phyloP scores from a whole-genome alignment of 2,888 invertebrate genomes.

The Ethmia dodecea region DNA sequence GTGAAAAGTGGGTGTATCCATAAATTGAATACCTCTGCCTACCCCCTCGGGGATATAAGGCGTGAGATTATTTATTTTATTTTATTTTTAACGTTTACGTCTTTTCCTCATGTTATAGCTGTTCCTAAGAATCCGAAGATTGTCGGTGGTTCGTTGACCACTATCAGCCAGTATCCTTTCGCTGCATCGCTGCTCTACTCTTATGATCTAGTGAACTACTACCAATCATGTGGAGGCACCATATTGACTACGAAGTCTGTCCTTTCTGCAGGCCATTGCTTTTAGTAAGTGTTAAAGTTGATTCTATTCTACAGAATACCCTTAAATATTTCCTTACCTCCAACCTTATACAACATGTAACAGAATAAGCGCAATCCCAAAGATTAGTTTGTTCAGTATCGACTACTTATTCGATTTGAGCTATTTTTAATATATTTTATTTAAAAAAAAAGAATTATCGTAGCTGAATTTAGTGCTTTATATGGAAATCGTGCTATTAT shows the following conservation, averaged over 20 bases:
- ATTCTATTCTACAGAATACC: background rate
- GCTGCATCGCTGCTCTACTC: conserved; percentile 27
- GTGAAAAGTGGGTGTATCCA: too few species aligned
- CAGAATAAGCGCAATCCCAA: too few species aligned
- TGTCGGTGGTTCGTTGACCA: conserved; percentile 33
- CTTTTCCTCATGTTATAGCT: conserved; percentile 22
- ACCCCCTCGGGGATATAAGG: too few species aligned
- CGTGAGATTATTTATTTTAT: background rate
- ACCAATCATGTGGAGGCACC: conserved; percentile 30
- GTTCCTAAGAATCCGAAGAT: conserved; percentile 26
- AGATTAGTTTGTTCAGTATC: too few species aligned
- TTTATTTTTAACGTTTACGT: conserved; percentile 3
- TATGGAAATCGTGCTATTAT: too few species aligned
- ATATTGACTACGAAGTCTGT: conserved; percentile 30
- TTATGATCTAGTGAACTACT: conserved; percentile 17
- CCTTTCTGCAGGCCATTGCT: conserved; percentile 34
- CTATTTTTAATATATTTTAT: too few species aligned
- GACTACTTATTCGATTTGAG: too few species aligned
- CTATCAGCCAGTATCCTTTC: conserved; percentile 27
- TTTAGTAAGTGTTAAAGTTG: conserved; percentile 20
- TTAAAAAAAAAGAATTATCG: too few species aligned
- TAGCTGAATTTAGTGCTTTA: too few species aligned
- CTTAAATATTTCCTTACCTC: background rate
- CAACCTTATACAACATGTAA: too few species aligned
- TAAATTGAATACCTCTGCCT: too few species aligned